Base-by-base conservation (phyloP, 2,797 vertebrate species). In the Hoplostethus atlanticus region DNA sequence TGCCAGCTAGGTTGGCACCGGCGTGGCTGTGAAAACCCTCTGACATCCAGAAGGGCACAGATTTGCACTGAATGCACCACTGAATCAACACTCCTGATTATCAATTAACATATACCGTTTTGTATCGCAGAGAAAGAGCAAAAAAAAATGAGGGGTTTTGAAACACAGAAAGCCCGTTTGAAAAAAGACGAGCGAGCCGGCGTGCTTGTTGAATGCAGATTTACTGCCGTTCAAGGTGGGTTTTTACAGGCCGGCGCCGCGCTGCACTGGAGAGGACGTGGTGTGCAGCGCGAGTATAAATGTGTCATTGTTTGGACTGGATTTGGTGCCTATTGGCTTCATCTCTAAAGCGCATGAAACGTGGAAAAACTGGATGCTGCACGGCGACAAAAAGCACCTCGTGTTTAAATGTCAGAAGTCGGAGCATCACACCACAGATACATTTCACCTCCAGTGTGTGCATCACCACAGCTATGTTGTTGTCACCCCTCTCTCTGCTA, bases 61-160 rank as follows among this genome's bases (percentile, higher is more conserved):
- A 92, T 94, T 93, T 92, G 87, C 91, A 86, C 90, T 91, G 89
- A 92, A 93, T 86, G 91, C 90, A 91, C 91, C 92, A 85, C 91
- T 91, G 93, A 93, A 94, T 93, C 93, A 94, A 94, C 92, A 92
- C 90, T 89, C 90, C 89, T 93, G 93, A 93, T 94, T 93, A 94
- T 93, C 92, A 94, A 94, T 94, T 93, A 95, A 91, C 91, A 91
- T 92, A 92, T 90, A 91, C 69, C 80, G 84, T 89, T 92, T 90
- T 91, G 89, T 91, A 85, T 83, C 77, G 44, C 78, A 74, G 80
- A 90, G 86, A 88, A 89, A 87, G 81, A 66, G 73, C 21, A 21
- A 21, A 77, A 42, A 76, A 87, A 83, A 85, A 88, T 68, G 77
- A 86, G 46, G 15, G 30, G 57, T 77, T 87, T 87, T 89, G 71